Evolutionary conservation across 1,140 invertebrate genomes (phyloP), one percentile per base, ranked within the genome.

Genomic region (Popillia japonica): DNA sequence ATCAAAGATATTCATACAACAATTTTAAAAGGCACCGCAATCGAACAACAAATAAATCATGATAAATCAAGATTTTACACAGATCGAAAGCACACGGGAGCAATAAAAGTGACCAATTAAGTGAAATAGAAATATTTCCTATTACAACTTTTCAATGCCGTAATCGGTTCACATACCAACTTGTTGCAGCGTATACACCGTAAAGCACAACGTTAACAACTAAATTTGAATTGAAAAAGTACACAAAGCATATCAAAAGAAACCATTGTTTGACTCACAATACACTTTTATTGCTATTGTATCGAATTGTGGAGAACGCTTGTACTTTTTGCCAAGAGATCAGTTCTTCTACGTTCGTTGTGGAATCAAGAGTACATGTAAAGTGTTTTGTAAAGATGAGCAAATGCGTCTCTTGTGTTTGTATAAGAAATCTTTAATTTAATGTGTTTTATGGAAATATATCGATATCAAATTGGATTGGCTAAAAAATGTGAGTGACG

Each of bases 271-370:
- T 74, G 72, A 40, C 61, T 27, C 40, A 74, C 72, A 74, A 74
- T 74, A 74, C 72, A 41, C 72, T 74, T 74, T 74, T 74, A 74
- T 74, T 41, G 41, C 72, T 74, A 74, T 74, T 74, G 72, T 74
- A 44, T 74, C 41, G 41, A 74, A 74, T 74, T 41, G 72, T 74
- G 41, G 40, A 74, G 72, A 68, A 68, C 61, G 61, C 61, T 68
- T 68, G 22, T 68, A 68, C 61, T 27, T 68, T 68, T 68, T 68
- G 61, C 61, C 10, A 68, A 68, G 61, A 68, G 61, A 68, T 68
- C 61, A 68, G 61, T 68, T 68, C 61, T 68, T 68, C 61, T 68
- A 3, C 61, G 61, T 68, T 68, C 61, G 61, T 68, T 6, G 61
- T 14, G 61, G 61, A 68, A 68, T 68, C 20, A 68, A 68, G 61